Evolutionary conservation across 2,797 vertebrate species (phyloP).

Genomic region (Rhyacichthys aspro): DNA sequence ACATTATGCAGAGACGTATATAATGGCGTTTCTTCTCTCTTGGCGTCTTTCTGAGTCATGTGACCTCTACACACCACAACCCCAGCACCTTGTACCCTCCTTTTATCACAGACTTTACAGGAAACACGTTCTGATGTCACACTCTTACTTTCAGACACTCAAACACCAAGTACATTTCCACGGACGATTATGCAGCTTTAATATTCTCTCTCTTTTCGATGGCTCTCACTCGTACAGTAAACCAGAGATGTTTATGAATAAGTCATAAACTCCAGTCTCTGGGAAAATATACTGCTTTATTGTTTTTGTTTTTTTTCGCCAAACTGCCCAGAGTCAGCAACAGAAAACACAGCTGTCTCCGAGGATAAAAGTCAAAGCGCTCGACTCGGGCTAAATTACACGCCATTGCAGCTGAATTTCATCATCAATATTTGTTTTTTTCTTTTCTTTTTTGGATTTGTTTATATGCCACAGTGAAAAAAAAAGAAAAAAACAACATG

Average conservation of each 20-base stretch:
- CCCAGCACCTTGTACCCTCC: too few relatives aligned
- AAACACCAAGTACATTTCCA: too few relatives aligned
- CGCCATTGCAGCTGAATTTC: slow-evolving; percentile 68
- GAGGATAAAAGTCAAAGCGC: slow-evolving; percentile 38
- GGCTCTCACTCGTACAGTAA: slow-evolving; percentile 27
- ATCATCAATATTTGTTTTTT: slow-evolving; percentile 60
- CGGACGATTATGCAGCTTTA: neutral
- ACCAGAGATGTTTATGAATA: slow-evolving; percentile 35
- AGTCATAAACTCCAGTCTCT: slow-evolving; percentile 18
- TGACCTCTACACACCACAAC: too few relatives aligned
- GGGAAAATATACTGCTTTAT: neutral
- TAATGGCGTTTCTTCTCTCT: too few relatives aligned
- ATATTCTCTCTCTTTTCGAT: slow-evolving; percentile 7
- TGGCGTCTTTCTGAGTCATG: too few relatives aligned
- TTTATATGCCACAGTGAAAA: slow-evolving; percentile 54
- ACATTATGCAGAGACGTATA: too few relatives aligned
- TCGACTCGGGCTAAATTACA: slow-evolving; percentile 45
- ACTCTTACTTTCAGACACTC: too few relatives aligned
- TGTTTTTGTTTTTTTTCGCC: neutral
- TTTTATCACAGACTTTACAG: too few relatives aligned
- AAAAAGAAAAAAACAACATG: slow-evolving; percentile 45
- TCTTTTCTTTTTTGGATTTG: slow-evolving; percentile 51
- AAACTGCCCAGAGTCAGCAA: slow-evolving; percentile 18
- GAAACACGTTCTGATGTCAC: too few relatives aligned
- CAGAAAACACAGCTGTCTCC: slow-evolving; percentile 42